Evolutionary conservation across 2,888 invertebrate species (phyloP).

Genomic region (Clitarchus hookeri): DNA sequence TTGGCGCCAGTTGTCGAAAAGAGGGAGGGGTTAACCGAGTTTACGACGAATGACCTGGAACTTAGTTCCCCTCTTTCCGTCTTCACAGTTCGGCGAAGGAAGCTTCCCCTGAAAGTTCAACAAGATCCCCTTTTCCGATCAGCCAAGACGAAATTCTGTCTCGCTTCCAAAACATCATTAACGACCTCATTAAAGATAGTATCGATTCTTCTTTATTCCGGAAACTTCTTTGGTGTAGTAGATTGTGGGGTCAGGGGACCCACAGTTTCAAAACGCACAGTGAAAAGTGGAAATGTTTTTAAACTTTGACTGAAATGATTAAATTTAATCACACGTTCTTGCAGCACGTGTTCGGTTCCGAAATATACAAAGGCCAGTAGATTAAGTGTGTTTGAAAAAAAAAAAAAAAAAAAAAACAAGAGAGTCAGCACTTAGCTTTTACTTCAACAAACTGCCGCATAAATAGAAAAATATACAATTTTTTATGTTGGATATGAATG

Average conservation of each 20-base stretch:
- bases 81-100: neutral
- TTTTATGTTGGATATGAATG: too few species aligned
- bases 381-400: too few species aligned
- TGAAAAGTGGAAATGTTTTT: too few species aligned
- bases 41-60: slow-evolving; percentile 21
- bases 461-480: too few species aligned
- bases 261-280: neutral
- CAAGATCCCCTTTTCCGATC: neutral
- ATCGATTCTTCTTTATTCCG: neutral
- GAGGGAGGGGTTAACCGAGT: slow-evolving; percentile 5
- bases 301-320: too few species aligned
- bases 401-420: too few species aligned
- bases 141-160: neutral
- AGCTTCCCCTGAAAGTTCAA: neutral
- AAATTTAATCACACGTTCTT: too few species aligned
- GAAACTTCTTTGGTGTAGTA: too few species aligned
- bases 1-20: neutral
- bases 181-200: neutral
- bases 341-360: too few species aligned
- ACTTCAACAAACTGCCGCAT: too few species aligned
- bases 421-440: too few species aligned
- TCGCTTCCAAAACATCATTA: neutral
- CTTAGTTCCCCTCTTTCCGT: neutral
- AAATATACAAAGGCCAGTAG: too few species aligned
- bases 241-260: neutral